Evolutionary conservation across 1,140 invertebrate species (phyloP).

Genomic region (Armadillidium nasatum): DNA sequence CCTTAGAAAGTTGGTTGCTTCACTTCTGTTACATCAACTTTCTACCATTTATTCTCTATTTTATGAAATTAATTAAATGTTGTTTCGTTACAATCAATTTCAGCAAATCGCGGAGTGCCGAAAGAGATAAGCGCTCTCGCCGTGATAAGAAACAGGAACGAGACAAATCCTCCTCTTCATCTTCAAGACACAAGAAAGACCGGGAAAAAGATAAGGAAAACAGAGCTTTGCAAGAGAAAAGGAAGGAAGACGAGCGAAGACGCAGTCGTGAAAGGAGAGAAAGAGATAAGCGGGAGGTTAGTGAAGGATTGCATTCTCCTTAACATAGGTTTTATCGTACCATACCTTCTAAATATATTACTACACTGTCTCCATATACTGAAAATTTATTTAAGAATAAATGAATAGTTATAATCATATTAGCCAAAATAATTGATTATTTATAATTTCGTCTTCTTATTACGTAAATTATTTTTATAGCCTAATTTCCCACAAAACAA

Average conservation of each 20-base stretch:
- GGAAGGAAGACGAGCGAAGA: constrained; percentile 48
- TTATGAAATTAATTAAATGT: neutral
- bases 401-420: neutral
- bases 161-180: constrained; percentile 27
- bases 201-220: neutral
- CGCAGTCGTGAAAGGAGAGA: constrained; percentile 51
- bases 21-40: neutral
- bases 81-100: neutral
- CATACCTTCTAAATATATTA: neutral
- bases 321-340: neutral
- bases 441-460: neutral
- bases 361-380: neutral
- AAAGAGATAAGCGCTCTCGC: constrained; percentile 14
- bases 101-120: neutral
- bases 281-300: constrained; percentile 41
- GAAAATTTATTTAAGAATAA: neutral
- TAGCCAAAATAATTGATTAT: neutral
- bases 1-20: neutral
- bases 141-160: constrained; percentile 32
- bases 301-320: neutral
- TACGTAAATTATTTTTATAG: neutral
- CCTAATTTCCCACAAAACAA: neutral
- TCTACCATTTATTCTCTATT: neutral
- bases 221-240: constrained; percentile 39
- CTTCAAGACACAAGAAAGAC: constrained; percentile 17